Conservation (phyloP, 2,797 vertebrate species). For the Poeciliopsis gracilis region DNA sequence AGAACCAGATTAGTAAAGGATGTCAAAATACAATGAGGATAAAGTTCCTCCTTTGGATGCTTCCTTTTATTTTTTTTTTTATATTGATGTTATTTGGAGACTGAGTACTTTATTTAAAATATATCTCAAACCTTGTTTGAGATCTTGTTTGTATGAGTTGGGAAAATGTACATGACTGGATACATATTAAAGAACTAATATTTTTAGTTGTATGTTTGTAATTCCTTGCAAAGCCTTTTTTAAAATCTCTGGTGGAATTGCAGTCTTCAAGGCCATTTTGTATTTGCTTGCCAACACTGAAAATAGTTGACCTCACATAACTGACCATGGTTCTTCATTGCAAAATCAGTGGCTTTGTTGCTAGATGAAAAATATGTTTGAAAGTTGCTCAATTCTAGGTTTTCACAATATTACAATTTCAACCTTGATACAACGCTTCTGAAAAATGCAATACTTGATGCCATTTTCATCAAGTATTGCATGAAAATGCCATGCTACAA, state of each 20-base stretch:
- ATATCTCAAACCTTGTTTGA: background rate
- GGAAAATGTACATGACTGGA: background rate
- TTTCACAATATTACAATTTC: background rate
- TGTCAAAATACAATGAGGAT: background rate
- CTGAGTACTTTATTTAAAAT: background rate
- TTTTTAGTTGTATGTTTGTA: background rate
- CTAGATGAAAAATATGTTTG: conserved; percentile 1
- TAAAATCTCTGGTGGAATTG: background rate
- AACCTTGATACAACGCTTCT: background rate
- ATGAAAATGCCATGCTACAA: no score
- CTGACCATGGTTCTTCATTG: background rate
- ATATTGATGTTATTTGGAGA: background rate
- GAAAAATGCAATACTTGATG: background rate
- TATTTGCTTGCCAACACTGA: background rate
- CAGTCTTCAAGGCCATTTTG: background rate
- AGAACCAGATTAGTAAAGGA: background rate
- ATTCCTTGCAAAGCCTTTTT: background rate
- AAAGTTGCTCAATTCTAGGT: background rate
- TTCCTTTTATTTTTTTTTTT: background rate
- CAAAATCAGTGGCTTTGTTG: background rate
- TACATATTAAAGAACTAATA: background rate
- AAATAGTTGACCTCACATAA: background rate
- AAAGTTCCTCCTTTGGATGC: background rate
- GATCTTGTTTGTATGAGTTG: background rate
- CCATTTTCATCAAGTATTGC: background rate